phyloP scores from a whole-genome alignment of 2,888 invertebrate species.

The Pachycephus smyrnensis region DNA sequence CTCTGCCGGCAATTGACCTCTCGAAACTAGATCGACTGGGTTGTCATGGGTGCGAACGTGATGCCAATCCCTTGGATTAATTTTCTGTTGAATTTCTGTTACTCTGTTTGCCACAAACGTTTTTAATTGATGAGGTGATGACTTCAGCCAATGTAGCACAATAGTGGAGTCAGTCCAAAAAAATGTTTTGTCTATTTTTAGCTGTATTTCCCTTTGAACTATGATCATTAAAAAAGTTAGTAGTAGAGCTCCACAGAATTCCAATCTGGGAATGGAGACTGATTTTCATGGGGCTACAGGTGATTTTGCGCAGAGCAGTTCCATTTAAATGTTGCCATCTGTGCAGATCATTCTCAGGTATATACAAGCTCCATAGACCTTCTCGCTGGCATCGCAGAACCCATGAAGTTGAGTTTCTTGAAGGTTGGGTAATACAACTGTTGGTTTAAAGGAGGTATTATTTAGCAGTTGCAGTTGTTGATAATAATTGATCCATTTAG shows the following conservation, averaged over 20 bases:
- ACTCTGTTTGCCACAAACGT: constrained; percentile 1
- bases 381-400: no score
- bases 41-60: constrained; percentile 8
- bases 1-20: constrained; percentile 7
- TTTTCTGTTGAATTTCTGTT: background rate
- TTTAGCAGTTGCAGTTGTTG: no score
- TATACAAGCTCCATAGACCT: constrained; percentile 6
- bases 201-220: no score
- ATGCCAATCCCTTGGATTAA: background rate
- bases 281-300: constrained; percentile 3
- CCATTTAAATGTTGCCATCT: no score
- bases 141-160: constrained; percentile 7
- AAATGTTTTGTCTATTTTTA: background rate
- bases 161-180: constrained; percentile 9
- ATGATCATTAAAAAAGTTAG: no score
- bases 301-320: no score
- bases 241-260: constrained; percentile 1
- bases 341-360: constrained; percentile 4
- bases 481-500: no score
- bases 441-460: no score
- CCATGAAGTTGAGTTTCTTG: constrained; percentile 2
- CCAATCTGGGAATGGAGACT: background rate
- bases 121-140: background rate
- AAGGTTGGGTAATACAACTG: no score
- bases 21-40: constrained; percentile 4